Evolutionary conservation across 2,888 invertebrate species (phyloP).

Genomic region (Beris morrisii): DNA sequence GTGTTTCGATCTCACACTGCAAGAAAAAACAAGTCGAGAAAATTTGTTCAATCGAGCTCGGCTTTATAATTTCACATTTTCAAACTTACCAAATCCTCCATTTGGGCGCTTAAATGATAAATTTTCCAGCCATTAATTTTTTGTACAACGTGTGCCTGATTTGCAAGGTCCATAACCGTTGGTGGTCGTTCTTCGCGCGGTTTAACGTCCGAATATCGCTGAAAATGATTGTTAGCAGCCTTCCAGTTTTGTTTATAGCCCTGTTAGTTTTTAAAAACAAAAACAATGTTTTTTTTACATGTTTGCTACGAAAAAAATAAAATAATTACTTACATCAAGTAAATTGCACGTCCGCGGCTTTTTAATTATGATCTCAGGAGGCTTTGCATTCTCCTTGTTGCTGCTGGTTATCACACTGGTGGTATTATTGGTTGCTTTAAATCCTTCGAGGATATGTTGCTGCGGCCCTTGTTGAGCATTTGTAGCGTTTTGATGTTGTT

Average conservation of each 20-base stretch:
- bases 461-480: not conserved
- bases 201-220: constrained; percentile 79
- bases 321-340: constrained; percentile 46
- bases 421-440: constrained; percentile 24
- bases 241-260: constrained; percentile 72
- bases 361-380: constrained; percentile 51
- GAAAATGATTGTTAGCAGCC: constrained; percentile 73
- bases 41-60: not conserved
- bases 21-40: constrained; percentile 36
- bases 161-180: constrained; percentile 84
- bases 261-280: constrained; percentile 51
- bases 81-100: constrained; percentile 80
- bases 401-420: constrained; percentile 36
- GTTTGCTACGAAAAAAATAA: not conserved
- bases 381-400: constrained; percentile 55
- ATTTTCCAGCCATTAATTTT: constrained; percentile 95
- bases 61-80: not conserved
- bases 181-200: constrained; percentile 85
- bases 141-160: constrained; percentile 82
- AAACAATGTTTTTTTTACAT: constrained; percentile 3
- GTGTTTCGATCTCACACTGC: constrained; percentile 60
- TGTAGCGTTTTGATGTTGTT: constrained; percentile 40
- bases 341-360: constrained; percentile 52
- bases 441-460: constrained; percentile 16
- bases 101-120: constrained; percentile 86